Conservation (phyloP, 2,888 invertebrate species). For the Pachycephus smyrnensis region DNA sequence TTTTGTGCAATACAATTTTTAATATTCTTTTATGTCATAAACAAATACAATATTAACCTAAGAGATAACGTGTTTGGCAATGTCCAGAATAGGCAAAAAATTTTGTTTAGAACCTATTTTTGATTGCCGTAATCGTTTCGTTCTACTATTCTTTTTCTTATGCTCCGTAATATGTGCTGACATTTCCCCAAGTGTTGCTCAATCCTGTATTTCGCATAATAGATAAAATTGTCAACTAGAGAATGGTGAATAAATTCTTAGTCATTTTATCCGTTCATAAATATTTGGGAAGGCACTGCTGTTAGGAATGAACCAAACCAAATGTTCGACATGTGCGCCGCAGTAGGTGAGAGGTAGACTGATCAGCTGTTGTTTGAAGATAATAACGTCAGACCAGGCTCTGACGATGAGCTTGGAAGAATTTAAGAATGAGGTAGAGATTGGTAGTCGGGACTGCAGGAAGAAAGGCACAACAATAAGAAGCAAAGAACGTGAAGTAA, state of each 20-base stretch:
- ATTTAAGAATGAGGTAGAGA: constrained; percentile 25
- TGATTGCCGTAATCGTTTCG: background rate
- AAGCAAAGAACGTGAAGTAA: constrained; percentile 27
- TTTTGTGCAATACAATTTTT: background rate
- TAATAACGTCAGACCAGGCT: background rate
- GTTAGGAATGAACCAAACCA: background rate
- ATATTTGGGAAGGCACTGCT: background rate
- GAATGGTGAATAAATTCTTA: background rate
- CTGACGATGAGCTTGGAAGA: constrained; percentile 24
- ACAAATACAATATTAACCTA: background rate
- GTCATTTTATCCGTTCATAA: background rate
- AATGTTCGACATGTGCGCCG: background rate
- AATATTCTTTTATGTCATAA: background rate
- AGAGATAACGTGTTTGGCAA: background rate
- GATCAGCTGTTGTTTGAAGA: background rate
- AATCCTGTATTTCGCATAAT: background rate
- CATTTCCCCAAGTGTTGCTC: background rate
- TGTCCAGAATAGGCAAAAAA: background rate
- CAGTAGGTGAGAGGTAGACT: background rate
- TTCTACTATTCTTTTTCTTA: background rate
- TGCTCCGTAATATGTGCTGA: background rate
- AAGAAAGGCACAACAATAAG: constrained; percentile 28
- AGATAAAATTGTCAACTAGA: background rate
- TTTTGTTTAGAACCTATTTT: background rate
- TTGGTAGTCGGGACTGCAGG: constrained; percentile 22